Evolutionary conservation across 2,888 invertebrate genomes (phyloP).

Genomic region (Cordilura impudica): DNA sequence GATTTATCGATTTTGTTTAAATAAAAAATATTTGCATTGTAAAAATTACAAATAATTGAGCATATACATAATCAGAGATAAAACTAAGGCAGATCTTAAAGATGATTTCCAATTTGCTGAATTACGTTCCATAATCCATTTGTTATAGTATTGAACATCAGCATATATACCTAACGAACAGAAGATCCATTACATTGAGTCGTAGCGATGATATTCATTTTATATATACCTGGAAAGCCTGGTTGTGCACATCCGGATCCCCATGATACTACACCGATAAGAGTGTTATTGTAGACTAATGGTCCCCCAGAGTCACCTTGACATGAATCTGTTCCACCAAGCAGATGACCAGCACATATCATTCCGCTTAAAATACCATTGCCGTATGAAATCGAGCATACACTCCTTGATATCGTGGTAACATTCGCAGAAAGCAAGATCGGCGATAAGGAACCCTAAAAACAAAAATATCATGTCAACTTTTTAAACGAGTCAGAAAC

Average conservation of each 20-base stretch:
- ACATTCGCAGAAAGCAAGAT: constrained; percentile 71
- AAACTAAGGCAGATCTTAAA: neutral
- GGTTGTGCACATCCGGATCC: constrained; percentile 72
- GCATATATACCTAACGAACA: constrained; percentile 69
- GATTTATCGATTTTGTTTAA: too few relatives aligned
- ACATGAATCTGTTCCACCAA: constrained; percentile 73
- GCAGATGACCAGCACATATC: constrained; percentile 73
- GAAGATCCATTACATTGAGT: neutral
- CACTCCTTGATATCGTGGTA: constrained; percentile 65
- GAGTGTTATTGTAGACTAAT: constrained; percentile 69
- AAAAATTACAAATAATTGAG: neutral
- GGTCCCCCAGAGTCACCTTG: constrained; percentile 75
- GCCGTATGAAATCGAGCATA: constrained; percentile 67
- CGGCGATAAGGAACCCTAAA: constrained; percentile 66
- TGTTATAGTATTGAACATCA: constrained; percentile 71
- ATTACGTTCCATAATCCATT: constrained; percentile 73
- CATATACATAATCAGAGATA: neutral
- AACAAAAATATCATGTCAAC: too few relatives aligned
- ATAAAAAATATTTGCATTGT: neutral
- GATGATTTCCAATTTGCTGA: constrained; percentile 20
- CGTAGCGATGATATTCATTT: neutral
- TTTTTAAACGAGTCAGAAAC: too few relatives aligned
- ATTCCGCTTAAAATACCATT: constrained; percentile 68
- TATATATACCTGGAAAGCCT: constrained; percentile 57
- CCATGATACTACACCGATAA: constrained; percentile 75